These are phyloP conservation scores for Gobiocypris rarus DNA, from an alignment of 2,113 vertebrate genomes.

Conservation along the genomic window DNA sequence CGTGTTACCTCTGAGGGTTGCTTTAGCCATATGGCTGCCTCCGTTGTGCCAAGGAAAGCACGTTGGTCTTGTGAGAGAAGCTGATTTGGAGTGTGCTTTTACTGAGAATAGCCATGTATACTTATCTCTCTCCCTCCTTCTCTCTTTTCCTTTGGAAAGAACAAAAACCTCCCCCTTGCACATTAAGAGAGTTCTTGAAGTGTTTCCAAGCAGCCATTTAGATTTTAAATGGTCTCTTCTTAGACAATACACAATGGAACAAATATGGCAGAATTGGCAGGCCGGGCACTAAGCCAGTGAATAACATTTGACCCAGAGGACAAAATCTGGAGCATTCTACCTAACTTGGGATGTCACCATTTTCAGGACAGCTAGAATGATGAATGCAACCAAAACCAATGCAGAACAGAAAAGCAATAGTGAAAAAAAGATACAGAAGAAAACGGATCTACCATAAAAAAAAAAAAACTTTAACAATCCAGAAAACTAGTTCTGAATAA, in stretches of 20 bases:
- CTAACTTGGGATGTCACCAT: neutral
- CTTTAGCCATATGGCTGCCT: constrained; percentile 44
- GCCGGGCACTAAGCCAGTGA: neutral
- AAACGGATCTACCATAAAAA: too few relatives aligned
- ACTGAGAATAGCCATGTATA: constrained; percentile 1
- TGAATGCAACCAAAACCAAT: neutral
- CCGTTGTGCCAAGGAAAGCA: constrained; percentile 22
- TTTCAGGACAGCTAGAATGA: neutral
- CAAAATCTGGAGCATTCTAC: neutral
- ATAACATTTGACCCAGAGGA: constrained; percentile 12
- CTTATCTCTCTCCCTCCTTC: constrained; percentile 16
- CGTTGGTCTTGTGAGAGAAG: constrained; percentile 20
- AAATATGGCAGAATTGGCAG: neutral
- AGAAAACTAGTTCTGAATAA: too few relatives aligned
- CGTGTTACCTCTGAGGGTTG: constrained; percentile 22
- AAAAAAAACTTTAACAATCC: too few relatives aligned
- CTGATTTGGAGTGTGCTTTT: constrained; percentile 34
- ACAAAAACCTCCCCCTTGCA: constrained; percentile 4
- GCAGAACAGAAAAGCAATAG: neutral
- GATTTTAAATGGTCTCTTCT: constrained; percentile 12
- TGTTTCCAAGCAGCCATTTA: constrained; percentile 20
- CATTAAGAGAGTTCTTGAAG: constrained; percentile 44
- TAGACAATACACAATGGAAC: constrained; percentile 11
- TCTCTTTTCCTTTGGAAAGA: neutral
- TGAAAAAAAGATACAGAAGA: too few relatives aligned